A percentile compares a stretch with the other conserved stretches of the same genome.
phyloP scores from a whole-genome alignment of 2,113 vertebrate genomes.

The Caloenas nicobarica region DNA sequence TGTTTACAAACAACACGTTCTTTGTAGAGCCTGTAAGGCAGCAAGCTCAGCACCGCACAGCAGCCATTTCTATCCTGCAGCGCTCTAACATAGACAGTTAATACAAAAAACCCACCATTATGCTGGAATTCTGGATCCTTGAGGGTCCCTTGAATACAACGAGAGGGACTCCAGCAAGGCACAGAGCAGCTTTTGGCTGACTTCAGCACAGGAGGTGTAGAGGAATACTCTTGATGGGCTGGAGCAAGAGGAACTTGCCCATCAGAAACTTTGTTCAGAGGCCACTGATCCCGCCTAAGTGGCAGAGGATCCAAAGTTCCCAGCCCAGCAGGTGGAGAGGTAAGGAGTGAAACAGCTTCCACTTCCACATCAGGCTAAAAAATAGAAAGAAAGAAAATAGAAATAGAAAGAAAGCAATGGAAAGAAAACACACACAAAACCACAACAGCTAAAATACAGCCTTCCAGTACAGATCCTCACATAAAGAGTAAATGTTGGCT shows the following conservation, averaged over 20 bases:
- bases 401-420: neutral
- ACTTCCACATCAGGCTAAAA: constrained; percentile 52
- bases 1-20: neutral
- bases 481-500: neutral
- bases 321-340: constrained; percentile 79
- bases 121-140: constrained; percentile 88
- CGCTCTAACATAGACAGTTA: neutral
- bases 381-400: neutral
- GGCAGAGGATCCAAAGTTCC: constrained; percentile 83
- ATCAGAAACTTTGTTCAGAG: neutral
- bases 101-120: constrained; percentile 74
- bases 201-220: neutral
- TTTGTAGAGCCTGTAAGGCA: neutral
- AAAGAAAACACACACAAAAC: neutral
- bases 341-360: neutral
- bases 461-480: neutral
- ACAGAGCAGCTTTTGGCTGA: neutral
- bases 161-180: constrained; percentile 59
- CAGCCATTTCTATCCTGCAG: neutral
- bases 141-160: constrained; percentile 83
- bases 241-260: constrained; percentile 8
- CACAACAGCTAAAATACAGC: neutral
- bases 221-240: neutral
- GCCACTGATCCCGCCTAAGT: constrained; percentile 73
- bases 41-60: neutral